Conservation (phyloP, 2,797 vertebrate species). For the Lagorchestes hirsutus region DNA sequence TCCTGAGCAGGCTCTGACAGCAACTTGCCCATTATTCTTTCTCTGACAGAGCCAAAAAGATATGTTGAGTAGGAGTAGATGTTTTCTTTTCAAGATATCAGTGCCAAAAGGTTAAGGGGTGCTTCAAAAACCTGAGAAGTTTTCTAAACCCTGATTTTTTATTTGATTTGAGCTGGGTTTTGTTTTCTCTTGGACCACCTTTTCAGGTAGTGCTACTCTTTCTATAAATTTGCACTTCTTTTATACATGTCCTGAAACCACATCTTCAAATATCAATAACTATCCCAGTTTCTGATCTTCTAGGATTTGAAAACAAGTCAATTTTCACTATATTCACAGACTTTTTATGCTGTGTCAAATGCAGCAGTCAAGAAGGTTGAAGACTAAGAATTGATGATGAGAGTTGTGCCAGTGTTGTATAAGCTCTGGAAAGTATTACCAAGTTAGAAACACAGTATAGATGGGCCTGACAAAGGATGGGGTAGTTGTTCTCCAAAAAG, state of each 20-base stretch:
- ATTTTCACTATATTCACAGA: neutral
- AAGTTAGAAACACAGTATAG: neutral
- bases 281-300: neutral
- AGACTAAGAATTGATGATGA: neutral
- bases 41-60: neutral
- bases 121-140: conserved; percentile 5
- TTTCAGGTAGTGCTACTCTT: neutral
- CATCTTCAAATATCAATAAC: neutral
- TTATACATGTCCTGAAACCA: neutral
- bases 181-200: neutral
- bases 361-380: neutral
- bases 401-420: neutral
- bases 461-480: neutral
- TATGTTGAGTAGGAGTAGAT: neutral
- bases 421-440: neutral
- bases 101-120: conserved; percentile 26
- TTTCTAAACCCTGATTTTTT: neutral
- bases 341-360: neutral
- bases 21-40: neutral
- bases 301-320: neutral
- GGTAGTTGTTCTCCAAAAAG: neutral
- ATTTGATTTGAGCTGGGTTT: conserved; percentile 12
- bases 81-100: neutral
- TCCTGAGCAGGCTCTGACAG: neutral
- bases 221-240: neutral